These are phyloP conservation scores for Gymnorhina tibicen DNA, from an alignment of 2,113 vertebrate genomes.

Conservation along the genomic window DNA sequence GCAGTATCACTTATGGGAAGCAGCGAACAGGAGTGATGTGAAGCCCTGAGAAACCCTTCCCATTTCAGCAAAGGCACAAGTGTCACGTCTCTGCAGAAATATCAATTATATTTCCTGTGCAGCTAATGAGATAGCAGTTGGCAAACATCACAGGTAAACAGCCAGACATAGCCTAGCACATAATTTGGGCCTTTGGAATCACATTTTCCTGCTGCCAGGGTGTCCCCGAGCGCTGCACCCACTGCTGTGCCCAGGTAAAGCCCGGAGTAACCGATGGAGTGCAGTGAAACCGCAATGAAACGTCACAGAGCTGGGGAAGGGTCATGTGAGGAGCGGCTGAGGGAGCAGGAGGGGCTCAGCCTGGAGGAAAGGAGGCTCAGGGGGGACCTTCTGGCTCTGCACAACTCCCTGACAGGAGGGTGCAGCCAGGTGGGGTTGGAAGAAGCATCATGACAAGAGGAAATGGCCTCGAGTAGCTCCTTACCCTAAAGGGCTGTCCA, in stretches of 20 bases:
- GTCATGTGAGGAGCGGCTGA: not conserved
- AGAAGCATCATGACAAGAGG: not conserved
- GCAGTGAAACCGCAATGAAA: not conserved
- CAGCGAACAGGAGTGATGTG: not conserved
- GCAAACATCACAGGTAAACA: constrained; percentile 63
- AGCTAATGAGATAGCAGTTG: constrained; percentile 58
- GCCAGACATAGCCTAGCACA: constrained; percentile 22
- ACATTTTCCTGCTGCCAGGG: not conserved
- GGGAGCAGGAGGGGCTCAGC: not conserved
- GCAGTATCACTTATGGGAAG: constrained; percentile 50
- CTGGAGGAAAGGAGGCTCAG: not conserved
- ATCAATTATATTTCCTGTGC: constrained; percentile 62
- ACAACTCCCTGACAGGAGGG: not conserved
- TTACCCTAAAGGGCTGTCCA: not conserved
- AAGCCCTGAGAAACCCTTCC: constrained; percentile 23
- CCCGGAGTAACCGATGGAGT: not conserved
- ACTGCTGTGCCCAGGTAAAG: not conserved
- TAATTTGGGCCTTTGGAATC: not conserved
- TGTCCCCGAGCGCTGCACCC: not conserved
- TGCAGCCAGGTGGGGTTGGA: not conserved
- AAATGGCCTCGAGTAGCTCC: not conserved
- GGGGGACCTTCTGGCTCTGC: not conserved
- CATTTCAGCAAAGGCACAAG: constrained; percentile 18
- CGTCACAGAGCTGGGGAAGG: not conserved
- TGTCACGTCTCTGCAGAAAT: constrained; percentile 60